A percentile compares a stretch with the other conserved stretches of the same genome.
Conservation (phyloP, 2,113 vertebrate genomes). For the Gymnorhina tibicen region DNA sequence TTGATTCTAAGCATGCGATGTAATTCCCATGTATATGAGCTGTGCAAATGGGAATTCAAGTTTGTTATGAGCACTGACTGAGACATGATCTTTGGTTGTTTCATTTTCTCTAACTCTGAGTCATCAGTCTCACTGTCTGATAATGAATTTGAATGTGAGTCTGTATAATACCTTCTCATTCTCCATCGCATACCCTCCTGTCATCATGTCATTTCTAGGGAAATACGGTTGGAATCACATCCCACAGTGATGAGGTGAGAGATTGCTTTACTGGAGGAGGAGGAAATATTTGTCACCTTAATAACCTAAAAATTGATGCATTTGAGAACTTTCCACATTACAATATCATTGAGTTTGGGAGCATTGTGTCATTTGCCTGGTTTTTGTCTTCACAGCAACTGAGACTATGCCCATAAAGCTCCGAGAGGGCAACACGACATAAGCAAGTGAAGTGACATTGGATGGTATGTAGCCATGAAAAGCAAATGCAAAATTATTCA, state of each 20-base stretch:
- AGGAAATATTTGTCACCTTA: slow-evolving; percentile 24
- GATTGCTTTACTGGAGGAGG: not conserved
- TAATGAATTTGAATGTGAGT: slow-evolving; percentile 32
- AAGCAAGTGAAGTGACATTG: not conserved
- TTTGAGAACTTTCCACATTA: not conserved
- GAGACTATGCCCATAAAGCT: not conserved
- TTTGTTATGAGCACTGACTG: slow-evolving; percentile 44
- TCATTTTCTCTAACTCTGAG: slow-evolving; percentile 24
- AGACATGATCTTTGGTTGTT: slow-evolving; percentile 2
- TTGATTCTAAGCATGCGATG: not conserved
- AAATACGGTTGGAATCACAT: not conserved
- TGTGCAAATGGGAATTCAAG: slow-evolving; percentile 28
- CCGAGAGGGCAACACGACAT: not conserved
- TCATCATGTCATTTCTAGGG: slow-evolving; percentile 28
- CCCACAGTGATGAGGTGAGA: not conserved
- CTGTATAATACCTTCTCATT: slow-evolving; percentile 28
- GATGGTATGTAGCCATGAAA: not conserved
- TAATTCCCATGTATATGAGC: slow-evolving; percentile 39
- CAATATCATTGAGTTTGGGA: not conserved
- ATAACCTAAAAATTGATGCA: not conserved
- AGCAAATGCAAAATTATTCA: not conserved
- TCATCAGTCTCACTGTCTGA: slow-evolving; percentile 42
- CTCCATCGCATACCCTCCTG: not conserved
- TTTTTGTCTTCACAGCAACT: not conserved
- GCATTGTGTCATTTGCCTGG: not conserved